These are phyloP conservation scores for Tragelaphus oryx DNA, from an alignment of 2,797 vertebrate species.

Conservation along the genomic window DNA sequence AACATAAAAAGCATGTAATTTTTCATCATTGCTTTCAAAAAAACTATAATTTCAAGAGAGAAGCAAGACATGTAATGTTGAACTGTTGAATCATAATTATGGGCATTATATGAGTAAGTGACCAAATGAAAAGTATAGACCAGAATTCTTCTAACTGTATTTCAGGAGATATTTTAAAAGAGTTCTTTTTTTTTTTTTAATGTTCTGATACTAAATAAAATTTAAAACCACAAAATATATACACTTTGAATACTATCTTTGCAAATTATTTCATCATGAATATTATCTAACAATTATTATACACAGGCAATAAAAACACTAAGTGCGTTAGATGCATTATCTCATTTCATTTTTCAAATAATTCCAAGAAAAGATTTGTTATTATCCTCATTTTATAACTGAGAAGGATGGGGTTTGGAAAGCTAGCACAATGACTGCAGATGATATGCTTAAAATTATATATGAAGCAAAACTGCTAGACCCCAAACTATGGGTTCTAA, in stretches of 20 bases:
- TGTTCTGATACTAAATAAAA: neutral
- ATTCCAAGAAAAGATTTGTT: neutral
- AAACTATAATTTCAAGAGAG: neutral
- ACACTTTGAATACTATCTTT: neutral
- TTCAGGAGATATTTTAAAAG: neutral
- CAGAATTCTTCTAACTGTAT: neutral
- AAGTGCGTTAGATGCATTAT: neutral
- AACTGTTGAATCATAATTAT: neutral
- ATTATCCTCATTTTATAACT: neutral
- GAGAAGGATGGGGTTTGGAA: neutral
- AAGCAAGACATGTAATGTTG: neutral
- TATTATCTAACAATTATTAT: neutral
- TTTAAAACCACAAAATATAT: neutral
- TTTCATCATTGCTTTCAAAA: neutral
- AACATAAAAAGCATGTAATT: neutral
- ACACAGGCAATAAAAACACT: neutral
- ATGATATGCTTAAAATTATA: neutral
- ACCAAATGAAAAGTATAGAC: neutral
- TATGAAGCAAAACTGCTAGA: neutral
- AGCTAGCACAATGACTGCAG: neutral
- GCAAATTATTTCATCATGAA: neutral
- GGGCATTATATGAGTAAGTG: neutral
- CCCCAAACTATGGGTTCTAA: neutral
- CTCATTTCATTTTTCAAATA: neutral
- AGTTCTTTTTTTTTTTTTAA: neutral